These are phyloP conservation scores for Formicarius rufipectus DNA, from an alignment of 2,113 vertebrate genomes.

Conservation along the genomic window DNA sequence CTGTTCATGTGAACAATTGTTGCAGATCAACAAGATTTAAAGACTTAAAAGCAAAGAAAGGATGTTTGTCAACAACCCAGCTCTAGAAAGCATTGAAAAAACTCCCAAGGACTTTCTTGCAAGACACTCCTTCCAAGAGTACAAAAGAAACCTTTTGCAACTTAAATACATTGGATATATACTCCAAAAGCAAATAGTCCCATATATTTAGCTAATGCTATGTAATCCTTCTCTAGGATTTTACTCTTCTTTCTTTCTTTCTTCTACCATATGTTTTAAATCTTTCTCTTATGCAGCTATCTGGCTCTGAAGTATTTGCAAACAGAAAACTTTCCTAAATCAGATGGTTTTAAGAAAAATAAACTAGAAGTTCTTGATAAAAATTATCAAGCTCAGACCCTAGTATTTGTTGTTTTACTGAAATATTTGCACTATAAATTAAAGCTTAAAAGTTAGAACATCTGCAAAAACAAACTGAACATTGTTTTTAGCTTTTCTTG, in stretches of 20 bases:
- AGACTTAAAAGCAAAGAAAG: not conserved
- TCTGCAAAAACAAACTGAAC: conserved; percentile 46
- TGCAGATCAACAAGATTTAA: not conserved
- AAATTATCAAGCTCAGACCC: not conserved
- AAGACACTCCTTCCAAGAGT: not conserved
- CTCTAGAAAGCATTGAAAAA: not conserved
- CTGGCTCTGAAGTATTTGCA: not conserved
- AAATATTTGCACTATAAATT: not conserved
- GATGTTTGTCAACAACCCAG: not conserved
- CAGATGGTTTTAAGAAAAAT: not conserved
- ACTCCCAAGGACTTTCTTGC: not conserved
- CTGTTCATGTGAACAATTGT: not conserved
- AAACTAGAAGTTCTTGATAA: not conserved
- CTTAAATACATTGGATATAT: not conserved
- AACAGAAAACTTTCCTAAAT: not conserved
- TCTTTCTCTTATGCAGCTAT: not conserved
- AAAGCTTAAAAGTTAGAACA: not conserved
- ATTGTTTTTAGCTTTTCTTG: not conserved
- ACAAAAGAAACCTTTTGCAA: not conserved
- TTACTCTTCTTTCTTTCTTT: not conserved
- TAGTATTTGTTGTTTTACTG: not conserved
- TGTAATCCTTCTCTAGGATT: not conserved
- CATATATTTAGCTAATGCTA: not conserved
- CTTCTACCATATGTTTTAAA: not conserved
- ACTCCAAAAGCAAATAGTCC: not conserved